phyloP scores from a whole-genome alignment of 2,113 vertebrate genomes.

The Sturnus vulgaris region DNA sequence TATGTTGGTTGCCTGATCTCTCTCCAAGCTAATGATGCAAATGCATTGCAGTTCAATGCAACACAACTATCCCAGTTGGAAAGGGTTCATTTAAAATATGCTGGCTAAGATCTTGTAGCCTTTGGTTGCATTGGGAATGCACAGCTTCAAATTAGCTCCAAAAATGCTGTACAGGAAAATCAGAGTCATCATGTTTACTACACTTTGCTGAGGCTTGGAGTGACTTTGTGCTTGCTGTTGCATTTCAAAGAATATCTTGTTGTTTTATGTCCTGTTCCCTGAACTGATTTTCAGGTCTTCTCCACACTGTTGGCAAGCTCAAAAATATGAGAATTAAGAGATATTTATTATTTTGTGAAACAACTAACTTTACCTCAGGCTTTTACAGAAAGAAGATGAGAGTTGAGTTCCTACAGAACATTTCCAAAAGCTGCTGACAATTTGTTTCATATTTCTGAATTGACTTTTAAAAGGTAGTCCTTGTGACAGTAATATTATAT shows the following conservation, averaged over 20 bases:
- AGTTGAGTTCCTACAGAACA: not conserved
- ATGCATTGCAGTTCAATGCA: conserved; percentile 16
- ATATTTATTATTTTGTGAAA: not conserved
- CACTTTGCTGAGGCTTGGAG: conserved; percentile 24
- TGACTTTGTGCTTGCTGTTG: conserved; percentile 48
- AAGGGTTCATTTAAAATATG: conserved; percentile 61
- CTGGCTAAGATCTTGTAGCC: conserved; percentile 55
- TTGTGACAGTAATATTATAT: not conserved
- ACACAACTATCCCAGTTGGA: conserved; percentile 34
- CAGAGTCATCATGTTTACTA: conserved; percentile 56
- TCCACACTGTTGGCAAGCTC: not conserved
- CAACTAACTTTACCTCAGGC: not conserved
- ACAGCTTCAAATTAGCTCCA: conserved; percentile 58
- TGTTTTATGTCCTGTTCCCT: not conserved
- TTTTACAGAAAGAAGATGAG: not conserved
- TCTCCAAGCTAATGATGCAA: conserved; percentile 42
- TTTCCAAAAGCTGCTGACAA: not conserved
- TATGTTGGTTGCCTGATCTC: not conserved
- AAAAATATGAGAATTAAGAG: not conserved
- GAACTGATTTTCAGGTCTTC: not conserved
- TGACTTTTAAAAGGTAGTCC: not conserved
- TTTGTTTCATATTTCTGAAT: not conserved
- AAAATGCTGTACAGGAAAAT: conserved; percentile 21
- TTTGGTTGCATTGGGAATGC: conserved; percentile 46
- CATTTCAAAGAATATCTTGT: conserved; percentile 20